Evolutionary conservation across 2,888 invertebrate genomes (phyloP), one percentile per base, ranked within the genome.

Genomic region (Caenorhabditis panamensis): DNA sequence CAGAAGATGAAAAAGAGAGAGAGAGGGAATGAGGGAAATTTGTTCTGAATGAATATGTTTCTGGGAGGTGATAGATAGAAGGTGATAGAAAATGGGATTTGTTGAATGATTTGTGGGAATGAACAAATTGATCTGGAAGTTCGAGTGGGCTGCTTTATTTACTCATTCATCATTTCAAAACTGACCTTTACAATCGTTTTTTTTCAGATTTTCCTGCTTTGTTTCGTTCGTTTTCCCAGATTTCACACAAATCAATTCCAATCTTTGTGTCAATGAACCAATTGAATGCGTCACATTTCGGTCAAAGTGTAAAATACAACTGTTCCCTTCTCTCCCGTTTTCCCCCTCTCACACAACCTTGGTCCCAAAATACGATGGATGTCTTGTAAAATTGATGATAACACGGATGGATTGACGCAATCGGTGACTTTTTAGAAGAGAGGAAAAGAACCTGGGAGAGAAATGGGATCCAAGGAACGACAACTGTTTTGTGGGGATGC

Each of bases 381-480:
- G 64, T 64, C 73, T 66, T 73, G 73, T 73, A 66, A 73, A 73
- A 73, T 66, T 73, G 73, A 73, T 73, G 73, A 73, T 63, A 66
- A 73, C 73, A 73, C 64, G 59, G 63, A 54, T 36, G 58, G 64
- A 64, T 72, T 72, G 72, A 72, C 72, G 72, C 56, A 72, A 72
- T 72, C 71, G 31, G 51, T 41, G 41, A 16, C 16, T 41, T 41
- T 41, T 41, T 16, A 47, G 31, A 31, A 4, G 41, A 31, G 41
- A 16, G 51, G 59, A n/a, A n/a, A n/a, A n/a, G n/a, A n/a, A n/a
- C n/a, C 13, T 18, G 24, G 9, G 28, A 18, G 37, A 22, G 6
- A 8, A 6, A 41, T 1, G 51, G n/a, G 47, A 62, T 31, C n/a
- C n/a, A 9, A 44, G 44, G 53, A 66, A 66, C 22, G n/a, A 59